Evolutionary conservation across 1,140 invertebrate genomes (phyloP).

Genomic region (Dysdera silvatica): DNA sequence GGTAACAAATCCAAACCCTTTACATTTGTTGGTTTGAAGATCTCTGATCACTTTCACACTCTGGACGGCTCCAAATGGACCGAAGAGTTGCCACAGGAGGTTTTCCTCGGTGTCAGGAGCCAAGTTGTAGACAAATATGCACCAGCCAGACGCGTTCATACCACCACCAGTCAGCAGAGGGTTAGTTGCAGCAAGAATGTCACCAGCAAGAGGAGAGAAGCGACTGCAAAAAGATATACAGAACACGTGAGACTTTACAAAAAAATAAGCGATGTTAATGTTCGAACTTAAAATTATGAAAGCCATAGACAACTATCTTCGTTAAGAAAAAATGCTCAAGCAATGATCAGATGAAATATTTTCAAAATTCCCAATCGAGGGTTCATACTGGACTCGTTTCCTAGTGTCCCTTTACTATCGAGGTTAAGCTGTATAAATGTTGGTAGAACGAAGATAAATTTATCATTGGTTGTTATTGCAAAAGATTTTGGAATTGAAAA

Average conservation of each 20-base stretch:
- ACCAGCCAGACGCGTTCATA: conserved; percentile 74
- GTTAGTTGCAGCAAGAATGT: conserved; percentile 71
- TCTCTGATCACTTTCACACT: conserved; percentile 97
- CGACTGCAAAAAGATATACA: too few species aligned
- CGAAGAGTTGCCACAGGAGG: conserved; percentile 97
- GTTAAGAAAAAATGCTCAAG: too few species aligned
- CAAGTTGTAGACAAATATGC: conserved; percentile 98
- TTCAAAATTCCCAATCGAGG: too few species aligned
- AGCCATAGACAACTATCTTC: not conserved
- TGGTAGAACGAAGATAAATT: too few species aligned
- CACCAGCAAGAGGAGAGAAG: conserved; percentile 89
- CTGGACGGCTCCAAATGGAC: conserved; percentile 96
- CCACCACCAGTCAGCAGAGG: conserved; percentile 70
- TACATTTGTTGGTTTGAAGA: conserved; percentile 97
- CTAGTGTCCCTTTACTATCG: too few species aligned
- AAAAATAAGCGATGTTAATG: too few species aligned
- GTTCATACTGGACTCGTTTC: too few species aligned
- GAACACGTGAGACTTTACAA: too few species aligned
- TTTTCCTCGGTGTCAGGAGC: conserved; percentile 97
- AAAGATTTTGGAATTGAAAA: too few species aligned
- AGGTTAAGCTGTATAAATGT: too few species aligned
- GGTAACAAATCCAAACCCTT: conserved; percentile 99
- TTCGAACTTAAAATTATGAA: conserved; percentile 56
- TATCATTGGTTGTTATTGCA: too few species aligned
- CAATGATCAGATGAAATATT: too few species aligned